Evolutionary conservation across 2,113 vertebrate genomes (phyloP).

Genomic region (Glaucidium brasilianum): DNA sequence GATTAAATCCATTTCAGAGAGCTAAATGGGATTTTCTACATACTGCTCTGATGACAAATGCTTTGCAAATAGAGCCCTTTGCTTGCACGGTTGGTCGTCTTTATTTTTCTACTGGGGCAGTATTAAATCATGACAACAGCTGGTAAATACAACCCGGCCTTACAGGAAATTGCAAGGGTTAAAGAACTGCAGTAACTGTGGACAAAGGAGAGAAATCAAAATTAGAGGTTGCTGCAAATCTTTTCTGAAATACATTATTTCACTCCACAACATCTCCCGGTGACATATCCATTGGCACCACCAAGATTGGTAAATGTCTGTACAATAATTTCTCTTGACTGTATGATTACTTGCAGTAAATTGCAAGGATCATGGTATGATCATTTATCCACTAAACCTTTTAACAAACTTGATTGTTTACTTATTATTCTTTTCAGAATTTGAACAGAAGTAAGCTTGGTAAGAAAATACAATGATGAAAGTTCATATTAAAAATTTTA

Average conservation of each 20-base stretch:
- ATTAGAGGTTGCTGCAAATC: neutral
- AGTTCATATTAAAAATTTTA: neutral
- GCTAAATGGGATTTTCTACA: neutral
- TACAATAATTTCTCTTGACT: neutral
- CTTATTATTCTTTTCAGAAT: neutral
- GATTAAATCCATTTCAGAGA: neutral
- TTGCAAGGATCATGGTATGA: neutral
- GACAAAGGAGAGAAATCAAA: neutral
- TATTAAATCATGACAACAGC: neutral
- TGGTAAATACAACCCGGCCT: neutral
- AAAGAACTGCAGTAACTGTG: neutral
- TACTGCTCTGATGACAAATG: neutral
- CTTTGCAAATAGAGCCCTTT: neutral
- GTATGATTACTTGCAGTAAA: neutral
- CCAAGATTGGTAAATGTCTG: neutral
- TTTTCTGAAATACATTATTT: neutral
- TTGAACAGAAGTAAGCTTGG: neutral
- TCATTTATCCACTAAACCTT: neutral
- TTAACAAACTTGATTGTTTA: neutral
- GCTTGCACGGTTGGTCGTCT: neutral
- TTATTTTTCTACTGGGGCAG: neutral
- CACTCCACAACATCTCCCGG: neutral
- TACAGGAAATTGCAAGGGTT: neutral
- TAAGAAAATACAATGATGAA: neutral
- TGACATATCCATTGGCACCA: neutral